Percentiles rank a stretch among this genome's conserved stretches.
These are phyloP conservation scores for Diorhabda sublineata DNA, from an alignment of 1,140 invertebrate species.

Conservation along the genomic window DNA sequence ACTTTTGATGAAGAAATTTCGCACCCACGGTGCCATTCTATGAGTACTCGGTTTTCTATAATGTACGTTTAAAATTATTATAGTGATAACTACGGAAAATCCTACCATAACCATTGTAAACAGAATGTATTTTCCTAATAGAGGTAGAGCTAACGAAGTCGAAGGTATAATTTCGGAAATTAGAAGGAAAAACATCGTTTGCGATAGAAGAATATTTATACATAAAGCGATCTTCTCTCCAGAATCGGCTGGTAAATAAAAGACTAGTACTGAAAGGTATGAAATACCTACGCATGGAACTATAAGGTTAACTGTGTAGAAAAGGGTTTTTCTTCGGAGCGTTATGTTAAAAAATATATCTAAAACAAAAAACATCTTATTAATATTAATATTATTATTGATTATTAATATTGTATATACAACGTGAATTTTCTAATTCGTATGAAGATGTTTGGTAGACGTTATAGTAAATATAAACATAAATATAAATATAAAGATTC, in stretches of 20 bases:
- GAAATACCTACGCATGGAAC: constrained; percentile 92
- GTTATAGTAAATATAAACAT: too few relatives aligned
- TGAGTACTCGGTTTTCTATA: constrained; percentile 98
- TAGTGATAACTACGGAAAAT: constrained; percentile 94
- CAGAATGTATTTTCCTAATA: constrained; percentile 96
- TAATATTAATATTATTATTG: too few relatives aligned
- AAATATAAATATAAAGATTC: too few relatives aligned
- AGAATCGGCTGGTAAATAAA: constrained; percentile 97
- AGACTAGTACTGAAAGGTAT: constrained; percentile 87
- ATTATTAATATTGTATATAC: neutral
- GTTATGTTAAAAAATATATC: constrained; percentile 99
- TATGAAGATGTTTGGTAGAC: neutral
- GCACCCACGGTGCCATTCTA: constrained; percentile 90
- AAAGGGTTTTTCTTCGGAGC: constrained; percentile 86
- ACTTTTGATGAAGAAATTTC: constrained; percentile 80
- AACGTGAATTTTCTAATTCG: neutral
- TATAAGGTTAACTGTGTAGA: constrained; percentile 95
- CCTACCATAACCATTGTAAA: constrained; percentile 99
- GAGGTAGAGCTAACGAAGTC: constrained; percentile 91
- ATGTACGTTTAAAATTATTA: constrained; percentile 97
- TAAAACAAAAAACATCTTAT: constrained; percentile 42
- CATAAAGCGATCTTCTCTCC: constrained; percentile 98
- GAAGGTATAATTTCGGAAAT: constrained; percentile 98
- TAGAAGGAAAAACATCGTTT: constrained; percentile 98
- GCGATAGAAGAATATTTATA: constrained; percentile 96